phyloP scores from a whole-genome alignment of 2,888 invertebrate genomes.

The Ecliptopera silaceata region DNA sequence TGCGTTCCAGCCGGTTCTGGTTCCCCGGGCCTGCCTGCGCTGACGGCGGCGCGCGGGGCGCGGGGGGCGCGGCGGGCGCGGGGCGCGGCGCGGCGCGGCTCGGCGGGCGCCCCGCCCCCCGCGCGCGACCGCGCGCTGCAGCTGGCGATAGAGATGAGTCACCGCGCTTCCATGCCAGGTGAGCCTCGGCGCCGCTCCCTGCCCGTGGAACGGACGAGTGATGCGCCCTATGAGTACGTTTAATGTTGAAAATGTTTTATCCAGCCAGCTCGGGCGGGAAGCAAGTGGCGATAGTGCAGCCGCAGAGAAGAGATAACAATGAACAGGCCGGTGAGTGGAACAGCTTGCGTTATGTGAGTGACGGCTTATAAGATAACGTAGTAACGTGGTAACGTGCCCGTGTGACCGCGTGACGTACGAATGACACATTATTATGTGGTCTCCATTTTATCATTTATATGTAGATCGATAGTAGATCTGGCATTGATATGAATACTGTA shows the following conservation, averaged over 20 bases:
- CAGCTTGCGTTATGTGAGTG: too few species aligned
- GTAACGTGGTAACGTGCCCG: too few species aligned
- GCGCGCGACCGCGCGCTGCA: slow-evolving; percentile 37
- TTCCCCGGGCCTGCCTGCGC: slow-evolving; percentile 5
- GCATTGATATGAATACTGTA: too few species aligned
- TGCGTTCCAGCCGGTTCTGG: not conserved
- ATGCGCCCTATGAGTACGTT: too few species aligned
- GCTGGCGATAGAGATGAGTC: slow-evolving; percentile 48
- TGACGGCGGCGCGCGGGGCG: slow-evolving; percentile 1
- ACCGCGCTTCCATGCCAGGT: slow-evolving; percentile 51
- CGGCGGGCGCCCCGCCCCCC: slow-evolving; percentile 19
- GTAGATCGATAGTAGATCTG: too few species aligned
- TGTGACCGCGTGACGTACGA: too few species aligned
- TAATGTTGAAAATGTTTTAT: not conserved
- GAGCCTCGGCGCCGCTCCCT: too few species aligned
- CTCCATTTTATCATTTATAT: too few species aligned
- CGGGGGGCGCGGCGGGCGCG: slow-evolving; percentile 19
- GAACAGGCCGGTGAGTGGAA: slow-evolving; percentile 51
- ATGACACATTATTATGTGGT: too few species aligned
- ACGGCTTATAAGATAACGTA: too few species aligned
- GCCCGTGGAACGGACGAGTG: too few species aligned
- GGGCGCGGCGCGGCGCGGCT: slow-evolving; percentile 16
- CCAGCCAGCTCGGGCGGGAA: slow-evolving; percentile 56
- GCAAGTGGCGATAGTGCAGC: slow-evolving; percentile 77
- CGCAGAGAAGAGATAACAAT: slow-evolving; percentile 61